Evolutionary conservation across 92 coral and sea anemone genomes (phyloP).

Genomic region (Heliopora coerulea): DNA sequence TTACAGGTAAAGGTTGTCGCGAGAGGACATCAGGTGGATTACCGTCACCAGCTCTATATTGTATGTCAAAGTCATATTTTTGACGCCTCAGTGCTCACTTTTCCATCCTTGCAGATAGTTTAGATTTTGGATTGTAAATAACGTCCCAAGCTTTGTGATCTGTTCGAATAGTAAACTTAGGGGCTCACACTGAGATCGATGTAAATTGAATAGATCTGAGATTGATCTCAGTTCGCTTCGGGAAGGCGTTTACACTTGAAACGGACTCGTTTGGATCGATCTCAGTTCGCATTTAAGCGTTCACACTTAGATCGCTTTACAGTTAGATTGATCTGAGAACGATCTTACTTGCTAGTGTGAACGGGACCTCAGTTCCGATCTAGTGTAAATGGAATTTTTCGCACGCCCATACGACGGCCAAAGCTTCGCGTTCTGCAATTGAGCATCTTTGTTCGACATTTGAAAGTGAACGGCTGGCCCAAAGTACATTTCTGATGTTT

Average conservation of each 20-base stretch:
- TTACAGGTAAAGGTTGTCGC: slow-evolving; percentile 13
- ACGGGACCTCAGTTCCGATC: no score
- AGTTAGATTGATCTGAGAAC: no score
- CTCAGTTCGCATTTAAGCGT: no score
- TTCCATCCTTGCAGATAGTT: slow-evolving; percentile 46
- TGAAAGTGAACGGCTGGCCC: slow-evolving; percentile 42
- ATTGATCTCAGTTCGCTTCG: no score
- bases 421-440: slow-evolving; percentile 23
- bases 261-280: no score
- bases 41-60: slow-evolving; percentile 48
- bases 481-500: slow-evolving; percentile 38
- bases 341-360: no score
- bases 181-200: no score
- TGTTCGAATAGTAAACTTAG: slow-evolving; percentile 25
- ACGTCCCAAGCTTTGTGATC: slow-evolving; percentile 51
- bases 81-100: slow-evolving; percentile 53
- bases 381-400: slow-evolving; percentile 39
- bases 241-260: no score
- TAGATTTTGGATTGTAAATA: slow-evolving; percentile 36
- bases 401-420: slow-evolving; percentile 52
- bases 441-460: slow-evolving; percentile 38
- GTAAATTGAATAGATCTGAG: no score
- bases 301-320: no score
- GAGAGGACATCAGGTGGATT: slow-evolving; percentile 60
- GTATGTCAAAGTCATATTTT: slow-evolving; percentile 49